Percentiles rank a stretch among this genome's conserved stretches.
These are phyloP conservation scores for Tetramorium parvispinum DNA, from an alignment of 1,140 invertebrate genomes.

Conservation along the genomic window DNA sequence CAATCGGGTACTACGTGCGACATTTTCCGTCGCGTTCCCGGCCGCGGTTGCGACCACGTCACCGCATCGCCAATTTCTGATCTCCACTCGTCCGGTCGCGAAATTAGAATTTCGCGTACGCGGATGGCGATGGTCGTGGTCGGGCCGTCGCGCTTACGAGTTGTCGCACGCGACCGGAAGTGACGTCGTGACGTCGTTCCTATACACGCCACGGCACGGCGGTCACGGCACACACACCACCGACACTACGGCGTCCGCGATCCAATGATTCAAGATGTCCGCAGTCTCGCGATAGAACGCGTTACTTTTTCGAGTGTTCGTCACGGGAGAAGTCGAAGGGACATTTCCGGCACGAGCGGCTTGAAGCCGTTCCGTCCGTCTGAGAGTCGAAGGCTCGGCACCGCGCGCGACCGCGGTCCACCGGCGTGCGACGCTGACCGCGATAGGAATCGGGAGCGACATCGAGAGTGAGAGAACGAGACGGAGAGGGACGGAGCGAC, in stretches of 20 bases:
- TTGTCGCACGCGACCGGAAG: constrained; percentile 38
- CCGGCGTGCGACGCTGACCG: background rate
- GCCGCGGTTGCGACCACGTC: background rate
- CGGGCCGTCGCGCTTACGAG: too few relatives aligned
- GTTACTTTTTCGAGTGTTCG: constrained; percentile 72
- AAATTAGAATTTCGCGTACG: background rate
- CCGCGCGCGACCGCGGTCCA: background rate
- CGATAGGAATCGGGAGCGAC: background rate
- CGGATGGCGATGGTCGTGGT: background rate
- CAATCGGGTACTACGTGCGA: constrained; percentile 4
- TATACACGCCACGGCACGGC: background rate
- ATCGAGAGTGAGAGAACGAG: background rate
- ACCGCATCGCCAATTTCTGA: background rate
- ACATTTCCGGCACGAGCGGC: background rate
- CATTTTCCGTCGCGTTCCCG: background rate
- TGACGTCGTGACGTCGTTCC: constrained; percentile 54
- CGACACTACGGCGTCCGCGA: constrained; percentile 77
- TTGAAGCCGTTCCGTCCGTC: background rate
- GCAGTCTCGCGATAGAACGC: constrained; percentile 78
- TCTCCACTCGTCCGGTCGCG: background rate
- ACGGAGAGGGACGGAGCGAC: background rate
- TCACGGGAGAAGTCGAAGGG: constrained; percentile 65
- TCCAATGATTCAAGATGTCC: constrained; percentile 82
- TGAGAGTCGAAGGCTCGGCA: background rate
- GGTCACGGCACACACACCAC: background rate